Evolutionary conservation across 2,888 invertebrate genomes (phyloP).

Genomic region (Galerucella nymphaeae): DNA sequence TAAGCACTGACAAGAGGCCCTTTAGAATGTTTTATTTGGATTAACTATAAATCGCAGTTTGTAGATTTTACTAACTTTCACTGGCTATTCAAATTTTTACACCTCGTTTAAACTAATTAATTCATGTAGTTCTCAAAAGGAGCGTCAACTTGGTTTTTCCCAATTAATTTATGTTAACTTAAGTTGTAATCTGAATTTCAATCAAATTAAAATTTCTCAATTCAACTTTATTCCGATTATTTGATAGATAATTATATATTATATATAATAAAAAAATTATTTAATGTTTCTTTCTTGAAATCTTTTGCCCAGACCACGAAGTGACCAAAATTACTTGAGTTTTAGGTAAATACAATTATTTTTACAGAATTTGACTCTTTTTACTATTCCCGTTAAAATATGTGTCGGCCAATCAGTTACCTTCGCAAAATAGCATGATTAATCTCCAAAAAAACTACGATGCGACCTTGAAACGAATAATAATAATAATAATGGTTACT

Average conservation of each 20-base stretch:
- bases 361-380: no score
- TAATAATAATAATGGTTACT: neutral
- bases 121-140: slow-evolving; percentile 20
- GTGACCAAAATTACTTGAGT: no score
- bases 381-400: no score
- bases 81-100: slow-evolving; percentile 16
- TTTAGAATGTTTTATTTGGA: neutral
- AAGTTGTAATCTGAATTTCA: slow-evolving; percentile 2
- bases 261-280: no score
- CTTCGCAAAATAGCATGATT: slow-evolving; percentile 2
- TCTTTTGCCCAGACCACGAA: no score
- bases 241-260: no score
- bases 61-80: slow-evolving; percentile 15
- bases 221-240: no score
- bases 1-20: neutral
- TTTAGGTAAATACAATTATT: no score
- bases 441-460: neutral
- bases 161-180: slow-evolving; percentile 11
- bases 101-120: slow-evolving; percentile 19
- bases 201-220: slow-evolving; percentile 5
- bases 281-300: no score
- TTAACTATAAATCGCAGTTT: slow-evolving; percentile 1
- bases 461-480: neutral
- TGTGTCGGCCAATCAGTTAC: slow-evolving; percentile 1
- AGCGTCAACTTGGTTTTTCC: slow-evolving; percentile 20